Evolutionary conservation across 1,140 invertebrate genomes (phyloP).

Genomic region (Brachionus plicatilis): DNA sequence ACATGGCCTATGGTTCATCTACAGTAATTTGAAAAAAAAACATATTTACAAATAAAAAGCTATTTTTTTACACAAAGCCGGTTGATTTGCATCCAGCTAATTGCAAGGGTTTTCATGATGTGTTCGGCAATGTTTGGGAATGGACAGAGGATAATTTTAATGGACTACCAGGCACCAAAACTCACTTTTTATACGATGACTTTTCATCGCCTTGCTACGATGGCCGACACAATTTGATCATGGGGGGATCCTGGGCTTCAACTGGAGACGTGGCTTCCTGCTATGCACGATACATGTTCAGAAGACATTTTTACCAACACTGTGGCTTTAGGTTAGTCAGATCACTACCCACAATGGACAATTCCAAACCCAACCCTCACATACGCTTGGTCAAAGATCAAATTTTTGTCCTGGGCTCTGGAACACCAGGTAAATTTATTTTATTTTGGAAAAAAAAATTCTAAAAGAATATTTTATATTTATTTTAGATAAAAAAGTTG

Average conservation of each 20-base stretch:
- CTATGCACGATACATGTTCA: constrained; percentile 51
- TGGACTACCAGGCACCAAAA: constrained; percentile 47
- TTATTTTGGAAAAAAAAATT: background rate
- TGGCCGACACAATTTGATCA: constrained; percentile 52
- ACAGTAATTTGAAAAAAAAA: constrained; percentile 35
- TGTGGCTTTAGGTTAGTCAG: constrained; percentile 48
- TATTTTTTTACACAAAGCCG: constrained; percentile 41
- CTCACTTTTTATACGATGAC: constrained; percentile 52
- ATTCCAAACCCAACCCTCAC: background rate
- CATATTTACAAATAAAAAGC: background rate
- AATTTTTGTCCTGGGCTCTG: background rate
- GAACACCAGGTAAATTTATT: background rate
- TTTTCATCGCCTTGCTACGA: constrained; percentile 54
- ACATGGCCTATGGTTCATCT: constrained; percentile 44
- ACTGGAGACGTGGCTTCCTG: constrained; percentile 50
- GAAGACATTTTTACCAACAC: constrained; percentile 54
- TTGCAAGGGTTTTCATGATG: constrained; percentile 50
- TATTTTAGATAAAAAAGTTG: constrained; percentile 22
- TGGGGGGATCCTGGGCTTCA: constrained; percentile 43
- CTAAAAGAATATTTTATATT: background rate
- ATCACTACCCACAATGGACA: background rate
- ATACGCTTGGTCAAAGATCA: background rate
- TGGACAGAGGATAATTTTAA: constrained; percentile 56
- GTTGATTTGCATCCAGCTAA: constrained; percentile 51
- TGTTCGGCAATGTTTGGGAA: constrained; percentile 55